Conservation (phyloP, 64 coral and sea anemone genomes). For the Stichodactyla helianthus region DNA sequence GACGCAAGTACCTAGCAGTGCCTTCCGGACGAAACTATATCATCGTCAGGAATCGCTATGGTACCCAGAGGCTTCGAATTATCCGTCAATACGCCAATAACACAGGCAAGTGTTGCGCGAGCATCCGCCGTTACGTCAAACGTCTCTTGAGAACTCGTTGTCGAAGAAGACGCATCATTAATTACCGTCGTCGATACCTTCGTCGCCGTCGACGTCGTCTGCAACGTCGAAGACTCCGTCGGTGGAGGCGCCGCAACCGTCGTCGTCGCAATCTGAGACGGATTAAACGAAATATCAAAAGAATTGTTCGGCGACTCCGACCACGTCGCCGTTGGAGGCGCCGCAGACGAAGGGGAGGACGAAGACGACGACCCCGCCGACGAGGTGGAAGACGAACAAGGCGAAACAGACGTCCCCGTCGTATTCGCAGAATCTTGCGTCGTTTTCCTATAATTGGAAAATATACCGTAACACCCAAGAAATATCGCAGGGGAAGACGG, state of each 20-base stretch:
- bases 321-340: background rate
- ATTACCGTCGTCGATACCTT: background rate
- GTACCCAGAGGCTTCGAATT: background rate
- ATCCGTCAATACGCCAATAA: background rate
- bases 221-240: background rate
- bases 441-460: no score
- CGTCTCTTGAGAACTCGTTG: background rate
- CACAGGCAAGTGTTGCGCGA: background rate
- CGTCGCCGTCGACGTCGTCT: background rate
- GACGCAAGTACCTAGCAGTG: background rate
- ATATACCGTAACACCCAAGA: no score
- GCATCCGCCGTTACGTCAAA: slow-evolving; percentile 5
- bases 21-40: background rate
- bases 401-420: background rate
- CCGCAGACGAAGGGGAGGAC: background rate
- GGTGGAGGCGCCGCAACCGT: background rate
- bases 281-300: background rate
- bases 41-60: background rate
- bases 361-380: background rate
- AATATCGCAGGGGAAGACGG: no score
- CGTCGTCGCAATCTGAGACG: background rate
- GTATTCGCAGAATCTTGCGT: background rate
- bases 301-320: background rate
- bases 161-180: background rate
- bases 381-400: background rate